A percentile compares a stretch with the other conserved stretches of the same genome.
phyloP scores from a whole-genome alignment of 2,888 invertebrate species.

The Eudemis profundana region DNA sequence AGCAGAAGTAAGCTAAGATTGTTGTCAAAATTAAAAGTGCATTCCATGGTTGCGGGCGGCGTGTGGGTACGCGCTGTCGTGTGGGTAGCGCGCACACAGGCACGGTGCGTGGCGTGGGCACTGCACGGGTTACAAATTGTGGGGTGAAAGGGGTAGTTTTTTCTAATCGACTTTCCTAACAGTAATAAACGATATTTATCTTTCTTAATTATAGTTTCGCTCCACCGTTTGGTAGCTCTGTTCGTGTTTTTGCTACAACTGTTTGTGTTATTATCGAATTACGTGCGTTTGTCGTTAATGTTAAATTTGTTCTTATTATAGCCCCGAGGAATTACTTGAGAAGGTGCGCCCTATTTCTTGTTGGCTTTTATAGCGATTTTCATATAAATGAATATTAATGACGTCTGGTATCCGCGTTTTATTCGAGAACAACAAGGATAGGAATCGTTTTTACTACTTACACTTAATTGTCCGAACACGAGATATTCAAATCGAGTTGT shows the following conservation, averaged over 20 bases:
- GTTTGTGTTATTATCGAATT: slow-evolving; percentile 82
- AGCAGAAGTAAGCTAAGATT: too few species aligned
- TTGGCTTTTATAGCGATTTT: slow-evolving; percentile 41
- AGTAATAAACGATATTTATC: slow-evolving; percentile 86
- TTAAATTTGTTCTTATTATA: slow-evolving; percentile 60
- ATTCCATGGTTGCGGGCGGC: slow-evolving; percentile 57
- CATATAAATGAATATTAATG: slow-evolving; percentile 44
- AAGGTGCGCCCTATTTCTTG: slow-evolving; percentile 42
- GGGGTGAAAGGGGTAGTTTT: slow-evolving; percentile 85
- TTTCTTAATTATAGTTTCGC: slow-evolving; percentile 84
- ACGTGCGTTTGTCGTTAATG: slow-evolving; percentile 74
- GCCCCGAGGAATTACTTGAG: slow-evolving; percentile 51
- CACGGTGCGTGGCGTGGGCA: slow-evolving; percentile 71
- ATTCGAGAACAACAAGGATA: slow-evolving; percentile 40
- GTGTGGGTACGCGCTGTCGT: slow-evolving; percentile 68
- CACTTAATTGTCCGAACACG: slow-evolving; percentile 34
- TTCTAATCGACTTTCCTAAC: slow-evolving; percentile 85
- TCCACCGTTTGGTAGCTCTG: slow-evolving; percentile 79
- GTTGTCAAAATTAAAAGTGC: too few species aligned
- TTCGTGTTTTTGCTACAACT: slow-evolving; percentile 77
- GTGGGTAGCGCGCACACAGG: slow-evolving; percentile 35
- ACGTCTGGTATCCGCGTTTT: slow-evolving; percentile 37
- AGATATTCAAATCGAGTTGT: slow-evolving; percentile 30
- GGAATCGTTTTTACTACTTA: slow-evolving; percentile 40
- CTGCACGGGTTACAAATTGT: slow-evolving; percentile 86